Percentiles rank a stretch among this genome's conserved stretches.
These are phyloP conservation scores for Diabrotica balteata DNA, from an alignment of 2,888 invertebrate species.

Conservation along the genomic window DNA sequence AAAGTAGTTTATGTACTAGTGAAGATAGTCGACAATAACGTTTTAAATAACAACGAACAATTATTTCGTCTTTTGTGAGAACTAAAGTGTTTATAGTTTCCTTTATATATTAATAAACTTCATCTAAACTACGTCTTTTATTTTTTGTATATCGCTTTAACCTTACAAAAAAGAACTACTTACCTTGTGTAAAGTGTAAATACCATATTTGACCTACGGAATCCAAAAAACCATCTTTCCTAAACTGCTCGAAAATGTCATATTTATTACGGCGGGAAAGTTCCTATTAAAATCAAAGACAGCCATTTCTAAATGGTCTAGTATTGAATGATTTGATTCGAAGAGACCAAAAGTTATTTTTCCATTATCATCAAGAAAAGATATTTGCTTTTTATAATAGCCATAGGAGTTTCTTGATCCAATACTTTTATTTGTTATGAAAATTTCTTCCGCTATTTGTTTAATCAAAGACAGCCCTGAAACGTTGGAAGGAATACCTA, in stretches of 20 bases:
- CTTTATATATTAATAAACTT: no score
- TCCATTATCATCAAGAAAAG: background rate
- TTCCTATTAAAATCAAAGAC: background rate
- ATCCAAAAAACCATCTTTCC: background rate
- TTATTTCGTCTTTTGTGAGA: no score
- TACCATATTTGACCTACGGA: conserved; percentile 47
- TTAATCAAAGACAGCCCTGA: no score
- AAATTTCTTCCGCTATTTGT: no score
- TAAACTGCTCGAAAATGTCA: background rate
- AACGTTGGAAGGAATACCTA: no score
- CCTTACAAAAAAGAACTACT: background rate
- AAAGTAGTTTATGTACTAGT: no score
- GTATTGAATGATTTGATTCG: background rate
- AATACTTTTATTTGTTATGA: background rate
- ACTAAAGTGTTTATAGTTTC: no score
- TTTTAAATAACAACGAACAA: no score
- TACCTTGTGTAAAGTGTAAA: conserved; percentile 62
- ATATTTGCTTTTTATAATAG: background rate
- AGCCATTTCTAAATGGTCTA: background rate
- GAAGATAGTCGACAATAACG: no score
- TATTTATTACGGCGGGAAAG: background rate
- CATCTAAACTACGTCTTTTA: no score
- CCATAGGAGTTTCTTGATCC: background rate
- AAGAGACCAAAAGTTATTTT: background rate
- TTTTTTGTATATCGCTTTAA: background rate